Evolutionary conservation across 2,888 invertebrate genomes (phyloP).

Genomic region (Sphecodes monilicornis): DNA sequence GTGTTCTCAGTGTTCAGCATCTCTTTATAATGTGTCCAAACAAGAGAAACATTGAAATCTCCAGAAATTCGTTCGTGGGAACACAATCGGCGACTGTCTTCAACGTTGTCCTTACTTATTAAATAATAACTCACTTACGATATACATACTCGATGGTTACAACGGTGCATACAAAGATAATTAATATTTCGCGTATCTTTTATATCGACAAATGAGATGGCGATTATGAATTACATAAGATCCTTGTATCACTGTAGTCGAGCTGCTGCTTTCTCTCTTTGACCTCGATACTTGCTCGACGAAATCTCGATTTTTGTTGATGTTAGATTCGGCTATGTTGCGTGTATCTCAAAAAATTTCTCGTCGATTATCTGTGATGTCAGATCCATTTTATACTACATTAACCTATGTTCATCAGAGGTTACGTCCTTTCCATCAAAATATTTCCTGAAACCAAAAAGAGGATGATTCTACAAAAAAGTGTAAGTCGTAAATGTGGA

Average conservation of each 20-base stretch:
- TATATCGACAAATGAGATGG: conserved; percentile 65
- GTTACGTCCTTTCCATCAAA: not conserved
- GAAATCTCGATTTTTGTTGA: conserved; percentile 69
- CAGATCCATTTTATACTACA: not conserved
- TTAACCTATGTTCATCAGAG: not conserved
- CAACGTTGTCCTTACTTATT: not conserved
- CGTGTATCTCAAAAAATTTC: not conserved
- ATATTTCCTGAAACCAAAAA: not conserved
- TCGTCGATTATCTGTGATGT: not conserved
- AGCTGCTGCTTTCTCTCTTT: conserved; percentile 81
- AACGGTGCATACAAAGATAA: conserved; percentile 25
- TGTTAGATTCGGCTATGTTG: conserved; percentile 31
- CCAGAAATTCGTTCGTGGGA: not conserved
- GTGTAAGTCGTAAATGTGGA: not conserved
- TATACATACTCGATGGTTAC: not conserved
- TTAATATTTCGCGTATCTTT: conserved; percentile 59
- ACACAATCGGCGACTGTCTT: not conserved
- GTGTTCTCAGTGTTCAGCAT: not conserved
- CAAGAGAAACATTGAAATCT: not conserved
- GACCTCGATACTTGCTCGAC: conserved; percentile 80
- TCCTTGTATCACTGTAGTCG: conserved; percentile 75
- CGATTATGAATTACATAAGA: conserved; percentile 80
- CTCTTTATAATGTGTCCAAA: not conserved
- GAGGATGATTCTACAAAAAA: no score
- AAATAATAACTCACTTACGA: not conserved